Evolutionary conservation across 2,888 invertebrate species (phyloP).

Genomic region (Gari tellinella): DNA sequence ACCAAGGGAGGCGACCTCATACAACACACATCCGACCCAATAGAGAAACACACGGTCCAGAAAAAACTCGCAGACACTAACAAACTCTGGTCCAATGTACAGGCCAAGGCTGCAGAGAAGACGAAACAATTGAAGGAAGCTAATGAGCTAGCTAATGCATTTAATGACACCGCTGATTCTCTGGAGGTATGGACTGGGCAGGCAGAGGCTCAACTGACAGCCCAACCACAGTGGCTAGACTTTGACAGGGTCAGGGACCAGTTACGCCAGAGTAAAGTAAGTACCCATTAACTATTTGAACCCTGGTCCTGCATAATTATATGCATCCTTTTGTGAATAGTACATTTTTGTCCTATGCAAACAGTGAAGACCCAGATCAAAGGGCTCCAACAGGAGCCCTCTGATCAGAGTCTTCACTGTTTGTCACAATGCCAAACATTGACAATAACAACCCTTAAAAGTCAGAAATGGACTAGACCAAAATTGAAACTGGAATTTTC

Average conservation of each 20-base stretch:
- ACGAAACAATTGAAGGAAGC: conserved; percentile 75
- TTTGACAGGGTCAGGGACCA: conserved; percentile 71
- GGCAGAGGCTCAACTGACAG: conserved; percentile 62
- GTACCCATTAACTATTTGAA: too few species aligned
- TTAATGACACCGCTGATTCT: conserved; percentile 68
- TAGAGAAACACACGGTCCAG: conserved; percentile 75
- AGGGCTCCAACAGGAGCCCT: too few species aligned
- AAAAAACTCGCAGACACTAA: conserved; percentile 72
- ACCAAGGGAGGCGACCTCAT: conserved; percentile 75
- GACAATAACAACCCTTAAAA: too few species aligned
- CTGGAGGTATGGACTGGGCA: conserved; percentile 70
- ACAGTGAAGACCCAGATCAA: too few species aligned
- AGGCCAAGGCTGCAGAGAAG: conserved; percentile 68
- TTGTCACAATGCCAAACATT: too few species aligned
- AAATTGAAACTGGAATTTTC: too few species aligned
- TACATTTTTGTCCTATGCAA: too few species aligned
- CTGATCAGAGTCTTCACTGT: too few species aligned
- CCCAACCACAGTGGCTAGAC: conserved; percentile 68
- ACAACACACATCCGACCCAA: conserved; percentile 67
- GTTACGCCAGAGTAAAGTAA: conserved; percentile 71
- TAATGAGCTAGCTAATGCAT: conserved; percentile 66
- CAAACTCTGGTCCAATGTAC: conserved; percentile 73
- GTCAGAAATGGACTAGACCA: too few species aligned
- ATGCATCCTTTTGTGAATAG: too few species aligned
- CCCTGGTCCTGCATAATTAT: too few species aligned